Percentiles rank a stretch among this genome's conserved stretches.
Evolutionary conservation across 2,888 invertebrate genomes (phyloP).

Genomic region (Eurois occulta): DNA sequence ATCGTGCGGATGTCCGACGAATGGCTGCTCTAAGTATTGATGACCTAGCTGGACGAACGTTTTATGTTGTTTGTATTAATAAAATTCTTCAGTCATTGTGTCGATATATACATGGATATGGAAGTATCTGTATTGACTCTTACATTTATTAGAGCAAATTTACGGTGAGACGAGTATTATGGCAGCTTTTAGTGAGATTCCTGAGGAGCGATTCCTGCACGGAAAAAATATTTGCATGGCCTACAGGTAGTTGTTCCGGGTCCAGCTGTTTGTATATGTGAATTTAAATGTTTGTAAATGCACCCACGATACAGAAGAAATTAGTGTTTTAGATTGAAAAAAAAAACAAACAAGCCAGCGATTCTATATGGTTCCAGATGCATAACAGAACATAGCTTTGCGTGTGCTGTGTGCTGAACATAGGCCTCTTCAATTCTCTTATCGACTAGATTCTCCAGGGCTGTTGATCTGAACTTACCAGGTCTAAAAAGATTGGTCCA

Average conservation of each 20-base stretch:
- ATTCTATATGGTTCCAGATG: background rate
- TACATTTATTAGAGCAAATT: background rate
- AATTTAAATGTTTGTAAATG: background rate
- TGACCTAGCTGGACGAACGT: constrained; percentile 12
- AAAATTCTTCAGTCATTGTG: constrained; percentile 6
- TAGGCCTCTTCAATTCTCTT: background rate
- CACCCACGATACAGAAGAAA: background rate
- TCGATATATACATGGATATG: background rate
- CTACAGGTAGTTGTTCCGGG: background rate
- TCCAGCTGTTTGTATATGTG: background rate
- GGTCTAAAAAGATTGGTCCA: background rate
- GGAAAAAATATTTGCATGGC: background rate
- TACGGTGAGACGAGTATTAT: background rate
- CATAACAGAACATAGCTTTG: no score
- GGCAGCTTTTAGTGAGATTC: background rate
- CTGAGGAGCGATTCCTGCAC: background rate
- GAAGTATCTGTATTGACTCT: background rate
- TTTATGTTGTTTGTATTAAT: constrained; percentile 30
- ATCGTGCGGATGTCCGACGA: constrained; percentile 47
- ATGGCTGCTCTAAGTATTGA: constrained; percentile 8
- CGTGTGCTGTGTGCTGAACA: no score
- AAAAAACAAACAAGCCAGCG: background rate
- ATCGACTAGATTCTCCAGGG: background rate
- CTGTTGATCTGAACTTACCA: background rate
- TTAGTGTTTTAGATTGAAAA: background rate